phyloP scores from a whole-genome alignment of 2,888 invertebrate genomes.

The Phengaris arion region DNA sequence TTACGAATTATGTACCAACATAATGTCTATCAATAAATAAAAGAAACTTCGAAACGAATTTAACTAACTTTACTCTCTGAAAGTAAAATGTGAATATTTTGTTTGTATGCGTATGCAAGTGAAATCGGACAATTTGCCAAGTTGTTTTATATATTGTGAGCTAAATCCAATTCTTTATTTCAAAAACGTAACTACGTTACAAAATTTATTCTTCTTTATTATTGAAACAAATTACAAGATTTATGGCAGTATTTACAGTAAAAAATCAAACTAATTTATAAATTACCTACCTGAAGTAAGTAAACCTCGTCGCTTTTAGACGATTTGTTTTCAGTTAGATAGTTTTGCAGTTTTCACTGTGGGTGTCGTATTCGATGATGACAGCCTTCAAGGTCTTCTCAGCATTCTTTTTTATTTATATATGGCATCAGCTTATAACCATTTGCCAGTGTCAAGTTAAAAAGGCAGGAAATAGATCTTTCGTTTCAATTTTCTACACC shows the following conservation, averaged over 20 bases:
- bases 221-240: neutral
- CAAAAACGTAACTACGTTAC: constrained; percentile 8
- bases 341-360: neutral
- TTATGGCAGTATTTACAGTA: neutral
- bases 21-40: neutral
- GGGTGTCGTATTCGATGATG: neutral
- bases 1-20: neutral
- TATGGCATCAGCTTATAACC: no score
- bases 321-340: constrained; percentile 4
- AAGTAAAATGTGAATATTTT: neutral
- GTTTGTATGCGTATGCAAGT: constrained; percentile 23
- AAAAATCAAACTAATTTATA: neutral
- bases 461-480: no score
- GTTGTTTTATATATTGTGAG: neutral
- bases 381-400: no score
- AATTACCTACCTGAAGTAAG: constrained; percentile 5
- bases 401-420: no score
- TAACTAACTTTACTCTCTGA: neutral
- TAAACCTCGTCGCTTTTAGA: neutral
- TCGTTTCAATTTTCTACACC: no score
- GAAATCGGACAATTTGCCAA: constrained; percentile 20
- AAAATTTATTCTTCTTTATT: neutral
- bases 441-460: no score
- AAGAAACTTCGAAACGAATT: neutral
- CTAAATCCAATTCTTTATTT: neutral